Percentiles rank a stretch among this genome's conserved stretches.
Conservation (phyloP, 2,888 invertebrate genomes). For the Leucania comma region DNA sequence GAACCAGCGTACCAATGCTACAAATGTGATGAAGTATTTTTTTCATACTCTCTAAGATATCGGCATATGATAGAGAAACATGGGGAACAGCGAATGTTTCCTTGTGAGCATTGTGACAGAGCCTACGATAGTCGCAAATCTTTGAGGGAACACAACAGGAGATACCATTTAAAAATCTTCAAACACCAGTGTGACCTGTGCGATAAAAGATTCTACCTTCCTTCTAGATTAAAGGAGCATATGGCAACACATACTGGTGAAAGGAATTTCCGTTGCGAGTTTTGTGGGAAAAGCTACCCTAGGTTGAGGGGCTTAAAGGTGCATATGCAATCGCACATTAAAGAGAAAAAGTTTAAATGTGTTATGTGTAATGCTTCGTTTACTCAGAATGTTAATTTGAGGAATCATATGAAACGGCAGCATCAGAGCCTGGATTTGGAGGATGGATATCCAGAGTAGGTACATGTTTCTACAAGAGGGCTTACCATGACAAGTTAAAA, state of each 20-base stretch:
- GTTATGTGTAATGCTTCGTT: constrained; percentile 88
- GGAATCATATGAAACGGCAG: constrained; percentile 89
- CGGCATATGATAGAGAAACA: constrained; percentile 84
- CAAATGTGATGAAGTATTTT: constrained; percentile 83
- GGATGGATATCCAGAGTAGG: constrained; percentile 60
- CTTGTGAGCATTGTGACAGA: constrained; percentile 83
- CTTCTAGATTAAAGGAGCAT: constrained; percentile 83
- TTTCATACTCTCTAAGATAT: constrained; percentile 81
- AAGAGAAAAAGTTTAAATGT: constrained; percentile 89
- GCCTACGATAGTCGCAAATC: constrained; percentile 85
- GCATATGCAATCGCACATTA: constrained; percentile 90
- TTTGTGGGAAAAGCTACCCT: constrained; percentile 85
- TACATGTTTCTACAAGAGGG: too few relatives aligned
- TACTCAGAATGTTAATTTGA: constrained; percentile 90
- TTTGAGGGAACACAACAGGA: constrained; percentile 81
- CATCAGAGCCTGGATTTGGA: constrained; percentile 76
- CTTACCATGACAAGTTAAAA: too few relatives aligned
- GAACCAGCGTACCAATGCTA: constrained; percentile 84
- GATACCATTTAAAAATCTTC: constrained; percentile 82
- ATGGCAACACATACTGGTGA: constrained; percentile 86
- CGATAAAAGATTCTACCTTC: constrained; percentile 88
- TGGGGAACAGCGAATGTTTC: constrained; percentile 79
- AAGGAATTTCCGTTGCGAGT: constrained; percentile 83
- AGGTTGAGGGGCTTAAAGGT: constrained; percentile 84
- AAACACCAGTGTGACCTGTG: constrained; percentile 89